Evolutionary conservation across 2,888 invertebrate genomes (phyloP).

Genomic region (Tridacna gigas): DNA sequence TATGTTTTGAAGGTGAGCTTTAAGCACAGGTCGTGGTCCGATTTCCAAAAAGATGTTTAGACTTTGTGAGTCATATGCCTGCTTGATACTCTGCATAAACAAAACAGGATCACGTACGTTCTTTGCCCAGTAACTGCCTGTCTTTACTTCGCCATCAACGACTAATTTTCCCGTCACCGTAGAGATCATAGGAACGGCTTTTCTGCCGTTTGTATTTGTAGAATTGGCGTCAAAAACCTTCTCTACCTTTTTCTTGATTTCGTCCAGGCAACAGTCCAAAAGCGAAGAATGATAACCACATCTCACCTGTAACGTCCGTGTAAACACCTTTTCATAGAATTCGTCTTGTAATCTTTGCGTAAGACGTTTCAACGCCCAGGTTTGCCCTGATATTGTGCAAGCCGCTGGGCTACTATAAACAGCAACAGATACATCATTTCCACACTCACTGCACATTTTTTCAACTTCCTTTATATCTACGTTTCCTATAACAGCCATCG

Average conservation of each 20-base stretch:
- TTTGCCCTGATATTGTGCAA: conserved; percentile 72
- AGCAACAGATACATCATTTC: conserved; percentile 53
- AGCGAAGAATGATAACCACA: conserved; percentile 76
- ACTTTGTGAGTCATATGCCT: conserved; percentile 30
- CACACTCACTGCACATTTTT: conserved; percentile 30
- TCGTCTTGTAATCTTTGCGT: neutral
- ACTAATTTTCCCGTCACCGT: conserved; percentile 66
- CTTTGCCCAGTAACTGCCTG: conserved; percentile 71
- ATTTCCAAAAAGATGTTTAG: conserved; percentile 73
- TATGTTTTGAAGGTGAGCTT: conserved; percentile 33
- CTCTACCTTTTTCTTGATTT: neutral
- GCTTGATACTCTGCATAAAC: conserved; percentile 66
- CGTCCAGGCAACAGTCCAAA: conserved; percentile 31
- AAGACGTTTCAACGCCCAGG: conserved; percentile 28
- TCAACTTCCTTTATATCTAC: conserved; percentile 50
- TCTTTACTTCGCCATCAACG: conserved; percentile 37
- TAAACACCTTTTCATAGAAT: neutral
- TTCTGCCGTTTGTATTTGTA: neutral
- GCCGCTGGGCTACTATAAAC: conserved; percentile 68
- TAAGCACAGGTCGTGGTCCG: conserved; percentile 70
- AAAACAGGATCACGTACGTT: conserved; percentile 72
- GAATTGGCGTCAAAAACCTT: neutral
- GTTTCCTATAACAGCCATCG: conserved; percentile 69
- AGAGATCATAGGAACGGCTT: conserved; percentile 61
- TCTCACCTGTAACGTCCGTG: conserved; percentile 44